Base-by-base conservation (phyloP, 2,113 vertebrate species). In the Nibea coibor region DNA sequence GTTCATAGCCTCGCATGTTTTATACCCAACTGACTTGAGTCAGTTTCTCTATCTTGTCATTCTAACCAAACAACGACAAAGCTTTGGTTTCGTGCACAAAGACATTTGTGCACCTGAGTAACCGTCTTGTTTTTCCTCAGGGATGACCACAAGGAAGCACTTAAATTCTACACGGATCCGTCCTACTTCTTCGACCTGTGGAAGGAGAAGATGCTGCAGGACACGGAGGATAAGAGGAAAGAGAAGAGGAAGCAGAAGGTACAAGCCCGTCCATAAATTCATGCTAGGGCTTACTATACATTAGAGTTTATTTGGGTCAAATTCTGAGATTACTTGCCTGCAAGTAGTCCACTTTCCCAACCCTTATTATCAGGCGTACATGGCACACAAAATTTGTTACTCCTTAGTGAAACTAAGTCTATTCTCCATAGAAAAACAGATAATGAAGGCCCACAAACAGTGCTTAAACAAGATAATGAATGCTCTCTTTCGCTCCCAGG, bases 201-300 rank as follows among this genome's bases (percentile, higher is more conserved):
- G 98, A 99, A 98, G 92, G 97, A 99, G 88, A 99, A 97, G 92
- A 99, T 99, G 98, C 92, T 99, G 51, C 98, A 99, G 92, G 98
- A 99, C 94, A 99, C 97, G 0, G 98, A 99, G 93, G 98, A 99
- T 90, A 99, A 99, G 88, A 96, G 98, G 81, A 99, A 99, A 92
- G 98, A 99, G 83, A 95, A 95, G 72, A 92, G 94, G 78, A 93
- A 94, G 67, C 94, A 96, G 84, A 96, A 96, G 93, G 95, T 95
- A 66, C 3, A 6, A 1, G 14, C 15, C 19, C 45, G 7, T 11
- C 45, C 20, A 78, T 24, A 8, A 39, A 39, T 39, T 9, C 35
- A 20, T 16, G 8, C 0, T 51, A 14, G 19, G 10, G 19, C 54
- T 62, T 24, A 26, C 59, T 22, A 12, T 10, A 59, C 1, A 43